phyloP scores from a whole-genome alignment of 2,113 vertebrate species.

The Leuciscus idus region DNA sequence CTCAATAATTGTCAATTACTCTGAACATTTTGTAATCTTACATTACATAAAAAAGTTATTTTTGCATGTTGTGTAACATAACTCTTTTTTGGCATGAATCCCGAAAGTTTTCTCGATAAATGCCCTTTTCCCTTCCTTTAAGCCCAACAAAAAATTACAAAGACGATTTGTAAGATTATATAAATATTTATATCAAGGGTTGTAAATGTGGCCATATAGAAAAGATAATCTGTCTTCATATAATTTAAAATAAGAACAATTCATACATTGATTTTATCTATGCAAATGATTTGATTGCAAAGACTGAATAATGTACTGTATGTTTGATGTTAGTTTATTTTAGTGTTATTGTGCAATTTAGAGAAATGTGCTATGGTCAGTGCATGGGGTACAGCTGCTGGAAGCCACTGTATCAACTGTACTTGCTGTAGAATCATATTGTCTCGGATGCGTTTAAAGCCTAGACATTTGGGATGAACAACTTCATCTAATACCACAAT shows the following conservation, averaged over 20 bases:
- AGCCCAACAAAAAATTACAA: background rate
- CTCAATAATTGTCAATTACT: background rate
- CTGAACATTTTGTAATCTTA: background rate
- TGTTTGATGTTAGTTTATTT: background rate
- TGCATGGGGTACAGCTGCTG: too few species aligned
- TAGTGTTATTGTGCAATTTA: background rate
- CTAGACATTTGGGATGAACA: too few species aligned
- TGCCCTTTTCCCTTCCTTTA: background rate
- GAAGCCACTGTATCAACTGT: too few species aligned
- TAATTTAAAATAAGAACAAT: background rate
- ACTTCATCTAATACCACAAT: too few species aligned
- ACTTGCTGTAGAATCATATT: too few species aligned
- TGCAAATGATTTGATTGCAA: background rate
- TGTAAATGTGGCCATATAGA: background rate
- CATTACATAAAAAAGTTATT: background rate
- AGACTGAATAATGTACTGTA: background rate
- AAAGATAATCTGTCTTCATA: background rate
- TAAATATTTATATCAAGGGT: background rate
- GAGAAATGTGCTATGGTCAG: too few species aligned
- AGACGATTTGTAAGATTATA: background rate
- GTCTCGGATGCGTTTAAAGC: too few species aligned
- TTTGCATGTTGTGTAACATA: background rate
- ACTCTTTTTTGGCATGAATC: background rate
- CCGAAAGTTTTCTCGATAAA: background rate
- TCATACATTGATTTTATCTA: background rate